phyloP scores from a whole-genome alignment of 2,797 vertebrate genomes.

The Micrastur ruficollis region DNA sequence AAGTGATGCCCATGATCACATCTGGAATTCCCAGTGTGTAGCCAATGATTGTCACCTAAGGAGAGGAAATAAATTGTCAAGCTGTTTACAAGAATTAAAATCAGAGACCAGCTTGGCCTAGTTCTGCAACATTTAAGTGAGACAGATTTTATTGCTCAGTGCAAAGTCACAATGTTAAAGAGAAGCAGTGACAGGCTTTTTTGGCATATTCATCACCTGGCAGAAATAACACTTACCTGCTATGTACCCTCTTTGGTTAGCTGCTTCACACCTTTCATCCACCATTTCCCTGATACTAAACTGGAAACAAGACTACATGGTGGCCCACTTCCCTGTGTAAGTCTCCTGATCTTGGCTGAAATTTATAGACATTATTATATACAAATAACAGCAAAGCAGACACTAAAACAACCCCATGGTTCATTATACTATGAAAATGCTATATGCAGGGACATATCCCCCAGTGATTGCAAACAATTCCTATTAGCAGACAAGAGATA shows the following conservation, averaged over 20 bases:
- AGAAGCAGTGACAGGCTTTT: not conserved
- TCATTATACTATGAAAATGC: not conserved
- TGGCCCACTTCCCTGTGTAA: not conserved
- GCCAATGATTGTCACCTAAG: conserved; percentile 92
- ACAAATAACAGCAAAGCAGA: not conserved
- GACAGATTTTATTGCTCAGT: not conserved
- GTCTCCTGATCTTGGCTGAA: not conserved
- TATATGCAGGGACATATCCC: not conserved
- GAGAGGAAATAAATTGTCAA: conserved; percentile 3
- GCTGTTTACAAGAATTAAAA: not conserved
- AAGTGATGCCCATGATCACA: conserved; percentile 98
- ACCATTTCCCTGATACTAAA: not conserved
- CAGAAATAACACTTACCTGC: not conserved
- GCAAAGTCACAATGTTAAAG: not conserved
- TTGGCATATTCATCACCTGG: not conserved
- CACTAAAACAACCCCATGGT: not conserved
- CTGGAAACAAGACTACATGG: not conserved
- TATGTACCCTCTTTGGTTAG: not conserved
- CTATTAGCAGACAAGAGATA: not conserved
- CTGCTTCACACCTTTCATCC: not conserved
- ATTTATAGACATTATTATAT: not conserved
- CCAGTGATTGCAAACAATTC: not conserved
- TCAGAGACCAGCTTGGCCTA: not conserved
- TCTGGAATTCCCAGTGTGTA: conserved; percentile 95
- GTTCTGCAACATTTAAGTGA: not conserved